These are phyloP conservation scores for Cheilosia urbana DNA, from an alignment of 2,888 invertebrate genomes.

Conservation along the genomic window DNA sequence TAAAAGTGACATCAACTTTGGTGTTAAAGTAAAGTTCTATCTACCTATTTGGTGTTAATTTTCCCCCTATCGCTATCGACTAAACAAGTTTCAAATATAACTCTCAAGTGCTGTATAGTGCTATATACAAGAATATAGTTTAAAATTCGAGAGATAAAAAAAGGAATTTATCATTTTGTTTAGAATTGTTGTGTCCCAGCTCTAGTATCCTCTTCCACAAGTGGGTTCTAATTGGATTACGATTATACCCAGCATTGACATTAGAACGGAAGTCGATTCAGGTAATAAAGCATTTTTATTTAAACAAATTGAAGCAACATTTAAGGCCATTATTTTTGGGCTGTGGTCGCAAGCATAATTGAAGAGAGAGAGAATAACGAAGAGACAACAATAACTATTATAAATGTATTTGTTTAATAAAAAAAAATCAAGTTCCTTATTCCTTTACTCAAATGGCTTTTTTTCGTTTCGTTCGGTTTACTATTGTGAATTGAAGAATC, in stretches of 20 bases:
- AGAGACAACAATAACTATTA: slow-evolving; percentile 24
- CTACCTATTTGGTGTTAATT: slow-evolving; percentile 19
- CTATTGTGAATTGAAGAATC: slow-evolving; percentile 18
- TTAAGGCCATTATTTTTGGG: slow-evolving; percentile 75
- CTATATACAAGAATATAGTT: background rate
- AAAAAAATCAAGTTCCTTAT: slow-evolving; percentile 67
- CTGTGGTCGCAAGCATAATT: slow-evolving; percentile 74
- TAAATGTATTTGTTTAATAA: slow-evolving; percentile 62
- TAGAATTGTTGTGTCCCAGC: slow-evolving; percentile 48
- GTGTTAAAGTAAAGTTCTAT: slow-evolving; percentile 46
- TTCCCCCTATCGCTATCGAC: slow-evolving; percentile 14
- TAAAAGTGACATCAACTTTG: slow-evolving; percentile 49
- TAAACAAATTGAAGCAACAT: slow-evolving; percentile 13
- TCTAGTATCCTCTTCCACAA: slow-evolving; percentile 25
- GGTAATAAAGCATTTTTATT: slow-evolving; percentile 20
- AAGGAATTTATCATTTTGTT: slow-evolving; percentile 23
- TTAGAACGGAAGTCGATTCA: slow-evolving; percentile 50
- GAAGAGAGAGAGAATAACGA: slow-evolving; percentile 36
- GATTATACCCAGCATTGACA: slow-evolving; percentile 3
- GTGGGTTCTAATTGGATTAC: slow-evolving; percentile 53
- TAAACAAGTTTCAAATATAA: slow-evolving; percentile 32
- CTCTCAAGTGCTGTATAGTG: slow-evolving; percentile 42
- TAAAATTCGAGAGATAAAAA: slow-evolving; percentile 10
- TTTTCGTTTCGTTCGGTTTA: slow-evolving; percentile 16
- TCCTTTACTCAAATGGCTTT: background rate